Evolutionary conservation across 2,888 invertebrate genomes (phyloP).

Genomic region (Hanleya hanleyi): DNA sequence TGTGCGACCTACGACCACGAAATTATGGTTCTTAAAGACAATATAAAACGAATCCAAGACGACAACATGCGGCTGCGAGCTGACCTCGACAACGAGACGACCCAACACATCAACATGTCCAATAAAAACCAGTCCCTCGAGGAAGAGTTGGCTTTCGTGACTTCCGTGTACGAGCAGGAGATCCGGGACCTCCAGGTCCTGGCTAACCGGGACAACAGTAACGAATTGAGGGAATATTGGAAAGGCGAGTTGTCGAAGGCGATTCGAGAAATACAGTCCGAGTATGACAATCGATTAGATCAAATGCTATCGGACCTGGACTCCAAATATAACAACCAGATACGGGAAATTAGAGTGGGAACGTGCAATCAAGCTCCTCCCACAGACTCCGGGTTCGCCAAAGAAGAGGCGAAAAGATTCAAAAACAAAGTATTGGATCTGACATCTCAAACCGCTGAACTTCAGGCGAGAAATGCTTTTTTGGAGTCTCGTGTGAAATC

Average conservation of each 20-base stretch:
- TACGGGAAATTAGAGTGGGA: conserved; percentile 73
- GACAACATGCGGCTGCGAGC: conserved; percentile 46
- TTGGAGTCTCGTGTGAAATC: not conserved
- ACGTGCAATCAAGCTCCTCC: conserved; percentile 69
- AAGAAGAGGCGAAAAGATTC: conserved; percentile 74
- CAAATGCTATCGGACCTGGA: conserved; percentile 72
- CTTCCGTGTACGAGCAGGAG: conserved; percentile 59
- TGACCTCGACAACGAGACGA: conserved; percentile 74
- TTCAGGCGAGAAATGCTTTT: conserved; percentile 34
- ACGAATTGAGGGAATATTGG: conserved; percentile 75
- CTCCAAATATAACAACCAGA: conserved; percentile 74
- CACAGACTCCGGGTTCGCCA: conserved; percentile 71
- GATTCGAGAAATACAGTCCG: conserved; percentile 74
- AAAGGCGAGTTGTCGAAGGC: conserved; percentile 74
- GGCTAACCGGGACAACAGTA: conserved; percentile 73
- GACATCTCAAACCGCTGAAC: conserved; percentile 34
- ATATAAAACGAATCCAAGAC: conserved; percentile 38
- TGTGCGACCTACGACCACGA: conserved; percentile 46
- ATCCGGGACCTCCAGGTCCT: conserved; percentile 73
- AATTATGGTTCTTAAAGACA: conserved; percentile 37
- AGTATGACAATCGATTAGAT: conserved; percentile 73
- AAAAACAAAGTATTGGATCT: conserved; percentile 51
- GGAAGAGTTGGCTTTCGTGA: conserved; percentile 74
- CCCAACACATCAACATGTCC: conserved; percentile 74
- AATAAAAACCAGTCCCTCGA: conserved; percentile 73